Percentiles rank a stretch among this genome's conserved stretches.
phyloP scores from a whole-genome alignment of 2,113 vertebrate species.

The Crocuta crocuta region DNA sequence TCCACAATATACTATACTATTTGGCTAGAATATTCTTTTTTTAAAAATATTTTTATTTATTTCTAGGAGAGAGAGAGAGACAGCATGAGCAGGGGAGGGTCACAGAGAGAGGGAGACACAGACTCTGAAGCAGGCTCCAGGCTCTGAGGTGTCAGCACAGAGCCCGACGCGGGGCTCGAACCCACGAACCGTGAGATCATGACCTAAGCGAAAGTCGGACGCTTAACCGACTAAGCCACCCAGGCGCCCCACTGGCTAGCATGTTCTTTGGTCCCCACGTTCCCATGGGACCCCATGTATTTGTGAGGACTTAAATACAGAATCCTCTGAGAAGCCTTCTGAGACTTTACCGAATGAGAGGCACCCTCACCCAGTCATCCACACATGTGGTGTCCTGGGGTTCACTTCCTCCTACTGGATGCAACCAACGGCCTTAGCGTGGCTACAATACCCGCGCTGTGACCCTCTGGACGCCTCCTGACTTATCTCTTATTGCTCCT shows the following conservation, averaged over 20 bases:
- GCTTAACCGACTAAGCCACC: no score
- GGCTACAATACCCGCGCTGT: fast-evolving
- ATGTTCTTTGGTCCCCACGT: neutral
- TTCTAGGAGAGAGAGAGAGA: no score
- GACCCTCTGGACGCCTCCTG: neutral
- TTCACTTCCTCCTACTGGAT: neutral
- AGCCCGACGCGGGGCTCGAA: no score
- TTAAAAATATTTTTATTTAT: no score
- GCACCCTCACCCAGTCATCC: fast-evolving
- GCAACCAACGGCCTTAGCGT: neutral
- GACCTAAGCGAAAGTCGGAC: no score
- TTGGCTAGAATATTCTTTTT: neutral
- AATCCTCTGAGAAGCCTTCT: neutral
- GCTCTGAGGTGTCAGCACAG: no score
- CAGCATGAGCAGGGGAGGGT: no score
- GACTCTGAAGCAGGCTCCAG: no score
- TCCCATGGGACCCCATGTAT: neutral
- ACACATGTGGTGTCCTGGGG: neutral
- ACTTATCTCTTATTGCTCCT: neutral
- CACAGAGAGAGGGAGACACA: no score
- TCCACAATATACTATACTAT: neutral
- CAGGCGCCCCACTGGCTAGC: neutral
- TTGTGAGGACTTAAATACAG: neutral
- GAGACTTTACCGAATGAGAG: neutral
- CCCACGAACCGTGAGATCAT: no score